These are phyloP conservation scores for Pemphigus obesinymphae DNA, from an alignment of 1,140 invertebrate genomes.

Conservation along the genomic window DNA sequence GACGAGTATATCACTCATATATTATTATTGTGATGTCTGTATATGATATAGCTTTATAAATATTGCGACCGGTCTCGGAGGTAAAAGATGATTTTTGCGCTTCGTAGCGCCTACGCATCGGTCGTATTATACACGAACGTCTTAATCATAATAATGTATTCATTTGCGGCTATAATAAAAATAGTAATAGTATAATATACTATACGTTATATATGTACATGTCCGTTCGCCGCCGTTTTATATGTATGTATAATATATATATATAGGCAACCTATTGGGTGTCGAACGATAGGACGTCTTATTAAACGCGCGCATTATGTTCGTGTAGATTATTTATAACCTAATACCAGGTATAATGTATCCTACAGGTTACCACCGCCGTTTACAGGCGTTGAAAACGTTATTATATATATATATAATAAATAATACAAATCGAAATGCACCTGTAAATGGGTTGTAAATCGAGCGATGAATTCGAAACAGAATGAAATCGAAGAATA, in stretches of 20 bases:
- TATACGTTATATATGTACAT: background rate
- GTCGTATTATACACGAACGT: background rate
- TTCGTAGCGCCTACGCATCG: background rate
- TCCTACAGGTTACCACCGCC: no score
- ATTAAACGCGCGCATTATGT: background rate
- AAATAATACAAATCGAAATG: background rate
- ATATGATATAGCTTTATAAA: no score
- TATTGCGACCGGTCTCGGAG: no score
- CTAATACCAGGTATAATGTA: background rate
- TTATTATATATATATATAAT: background rate
- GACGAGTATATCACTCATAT: no score
- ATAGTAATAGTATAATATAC: background rate
- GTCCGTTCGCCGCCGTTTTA: background rate
- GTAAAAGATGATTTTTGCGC: no score
- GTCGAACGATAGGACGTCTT: slow-evolving; percentile 4
- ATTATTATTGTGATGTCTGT: no score
- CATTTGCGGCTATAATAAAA: background rate
- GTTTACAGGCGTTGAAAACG: background rate
- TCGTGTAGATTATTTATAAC: background rate
- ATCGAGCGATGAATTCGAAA: background rate
- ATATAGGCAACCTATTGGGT: no score
- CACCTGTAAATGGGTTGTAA: background rate
- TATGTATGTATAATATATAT: background rate
- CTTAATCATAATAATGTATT: background rate
- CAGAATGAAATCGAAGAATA: background rate